phyloP scores from a whole-genome alignment of 2,797 vertebrate genomes.

The Potorous gilbertii region DNA sequence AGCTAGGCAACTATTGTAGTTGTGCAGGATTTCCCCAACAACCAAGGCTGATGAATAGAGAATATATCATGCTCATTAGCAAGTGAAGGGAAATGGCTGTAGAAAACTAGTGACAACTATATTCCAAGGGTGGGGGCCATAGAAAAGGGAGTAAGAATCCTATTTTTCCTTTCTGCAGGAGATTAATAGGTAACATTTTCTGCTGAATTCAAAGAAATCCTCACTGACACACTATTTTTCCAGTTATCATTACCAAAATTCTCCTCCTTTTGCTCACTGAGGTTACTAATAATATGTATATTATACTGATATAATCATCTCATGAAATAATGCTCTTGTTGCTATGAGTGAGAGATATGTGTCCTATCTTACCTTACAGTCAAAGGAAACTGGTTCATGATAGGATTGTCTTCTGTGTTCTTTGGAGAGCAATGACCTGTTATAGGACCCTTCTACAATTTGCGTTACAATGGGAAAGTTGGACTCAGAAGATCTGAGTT shows the following conservation, averaged over 20 bases:
- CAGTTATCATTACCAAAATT: not conserved
- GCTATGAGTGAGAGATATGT: not conserved
- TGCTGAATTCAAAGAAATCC: not conserved
- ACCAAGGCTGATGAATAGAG: not conserved
- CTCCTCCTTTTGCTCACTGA: not conserved
- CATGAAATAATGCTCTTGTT: not conserved
- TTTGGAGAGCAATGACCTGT: not conserved
- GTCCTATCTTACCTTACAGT: not conserved
- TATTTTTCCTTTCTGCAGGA: not conserved
- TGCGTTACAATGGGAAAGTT: not conserved
- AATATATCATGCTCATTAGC: not conserved
- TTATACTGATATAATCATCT: not conserved
- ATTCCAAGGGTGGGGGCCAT: not conserved
- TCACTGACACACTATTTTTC: not conserved
- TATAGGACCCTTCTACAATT: not conserved
- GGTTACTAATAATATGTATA: not conserved
- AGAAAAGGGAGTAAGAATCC: not conserved
- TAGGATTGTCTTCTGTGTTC: not conserved
- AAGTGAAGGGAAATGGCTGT: not conserved
- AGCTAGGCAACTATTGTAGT: not conserved
- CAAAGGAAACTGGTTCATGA: not conserved
- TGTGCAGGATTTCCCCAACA: not conserved
- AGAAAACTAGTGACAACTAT: not conserved
- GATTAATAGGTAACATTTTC: not conserved
- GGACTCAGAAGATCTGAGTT: not conserved